Conservation (phyloP, 64 coral and sea anemone species). For the Porites australiensis region DNA sequence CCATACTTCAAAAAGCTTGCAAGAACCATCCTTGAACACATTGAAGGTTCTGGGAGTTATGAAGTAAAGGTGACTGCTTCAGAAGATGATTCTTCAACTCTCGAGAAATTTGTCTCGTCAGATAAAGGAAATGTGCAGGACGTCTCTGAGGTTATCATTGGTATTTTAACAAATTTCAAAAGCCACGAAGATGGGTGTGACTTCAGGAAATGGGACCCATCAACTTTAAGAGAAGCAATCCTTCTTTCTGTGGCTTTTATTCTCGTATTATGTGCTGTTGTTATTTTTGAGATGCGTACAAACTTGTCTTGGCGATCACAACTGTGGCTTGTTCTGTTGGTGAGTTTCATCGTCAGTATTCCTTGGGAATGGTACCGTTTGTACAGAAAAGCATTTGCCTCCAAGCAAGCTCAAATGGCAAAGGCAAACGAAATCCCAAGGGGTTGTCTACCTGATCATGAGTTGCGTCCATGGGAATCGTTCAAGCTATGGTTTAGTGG, state of each 20-base stretch:
- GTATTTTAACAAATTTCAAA: slow-evolving; percentile 52
- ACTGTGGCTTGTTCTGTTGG: slow-evolving; percentile 50
- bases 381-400: slow-evolving; percentile 87
- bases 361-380: slow-evolving; percentile 98
- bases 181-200: not conserved
- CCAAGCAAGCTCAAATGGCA: slow-evolving; percentile 81
- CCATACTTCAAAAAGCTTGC: slow-evolving; percentile 84
- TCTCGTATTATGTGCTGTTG: slow-evolving; percentile 32
- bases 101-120: slow-evolving; percentile 71
- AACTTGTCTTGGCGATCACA: slow-evolving; percentile 67
- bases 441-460: slow-evolving; percentile 70
- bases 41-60: slow-evolving; percentile 50
- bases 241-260: slow-evolving; percentile 2
- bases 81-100: slow-evolving; percentile 22
- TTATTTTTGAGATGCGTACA: slow-evolving; percentile 68
- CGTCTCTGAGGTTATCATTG: slow-evolving; percentile 50
- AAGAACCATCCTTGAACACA: slow-evolving; percentile 60
- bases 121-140: slow-evolving; percentile 83
- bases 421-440: slow-evolving; percentile 75
- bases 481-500: slow-evolving; percentile 68
- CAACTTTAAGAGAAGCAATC: slow-evolving; percentile 27
- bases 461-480: slow-evolving; percentile 59
- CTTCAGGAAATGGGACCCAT: not conserved
- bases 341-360: slow-evolving; percentile 84
- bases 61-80: slow-evolving; percentile 30